Evolutionary conservation across 2,113 vertebrate genomes (phyloP).

Genomic region (Syrrhaptes paradoxus): DNA sequence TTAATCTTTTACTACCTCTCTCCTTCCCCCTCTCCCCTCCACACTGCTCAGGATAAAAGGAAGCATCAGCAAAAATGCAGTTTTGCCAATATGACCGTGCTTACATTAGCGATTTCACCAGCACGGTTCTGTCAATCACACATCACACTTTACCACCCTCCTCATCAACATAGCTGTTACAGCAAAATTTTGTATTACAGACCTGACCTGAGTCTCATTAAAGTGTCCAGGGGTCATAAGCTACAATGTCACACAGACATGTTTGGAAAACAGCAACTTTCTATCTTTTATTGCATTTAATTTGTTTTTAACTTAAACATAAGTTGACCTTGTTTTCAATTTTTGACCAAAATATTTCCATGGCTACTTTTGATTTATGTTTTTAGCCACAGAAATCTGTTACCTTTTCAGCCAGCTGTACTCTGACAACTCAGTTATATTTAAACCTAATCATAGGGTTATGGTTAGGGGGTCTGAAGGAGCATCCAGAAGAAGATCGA

Average conservation of each 20-base stretch:
- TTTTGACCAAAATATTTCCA: background rate
- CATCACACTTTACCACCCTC: slow-evolving; percentile 22
- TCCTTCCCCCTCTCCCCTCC: background rate
- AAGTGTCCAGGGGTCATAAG: slow-evolving; percentile 3
- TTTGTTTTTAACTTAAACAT: background rate
- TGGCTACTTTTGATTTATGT: background rate
- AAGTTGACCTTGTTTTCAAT: background rate
- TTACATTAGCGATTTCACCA: slow-evolving; percentile 6
- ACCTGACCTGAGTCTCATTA: slow-evolving; percentile 47
- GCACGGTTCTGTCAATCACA: slow-evolving; percentile 43
- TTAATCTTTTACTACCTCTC: background rate
- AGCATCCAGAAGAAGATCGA: background rate
- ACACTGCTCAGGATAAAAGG: background rate
- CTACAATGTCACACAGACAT: background rate
- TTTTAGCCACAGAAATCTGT: background rate
- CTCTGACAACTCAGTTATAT: background rate
- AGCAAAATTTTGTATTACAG: slow-evolving; percentile 54
- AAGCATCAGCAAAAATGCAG: background rate
- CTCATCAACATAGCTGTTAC: slow-evolving; percentile 36
- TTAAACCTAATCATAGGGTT: background rate
- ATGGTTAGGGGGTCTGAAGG: background rate
- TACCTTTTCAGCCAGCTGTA: background rate
- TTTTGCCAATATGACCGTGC: slow-evolving; percentile 3
- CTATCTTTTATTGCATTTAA: slow-evolving; percentile 23
- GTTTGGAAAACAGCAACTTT: slow-evolving; percentile 33